phyloP scores from a whole-genome alignment of 2,888 invertebrate genomes.

The Melikaiella ostensackeni region DNA sequence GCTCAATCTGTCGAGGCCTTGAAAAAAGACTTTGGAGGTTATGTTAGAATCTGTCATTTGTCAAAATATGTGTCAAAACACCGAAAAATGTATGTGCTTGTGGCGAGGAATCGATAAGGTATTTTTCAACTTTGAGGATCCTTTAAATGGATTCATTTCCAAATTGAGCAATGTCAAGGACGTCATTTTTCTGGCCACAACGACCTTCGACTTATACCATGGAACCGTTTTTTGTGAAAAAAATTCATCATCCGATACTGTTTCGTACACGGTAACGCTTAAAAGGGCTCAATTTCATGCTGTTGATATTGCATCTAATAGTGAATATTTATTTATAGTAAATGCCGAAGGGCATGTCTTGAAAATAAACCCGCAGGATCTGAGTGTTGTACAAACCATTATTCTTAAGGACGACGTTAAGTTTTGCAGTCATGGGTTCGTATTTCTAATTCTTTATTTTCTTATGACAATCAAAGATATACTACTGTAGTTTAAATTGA shows the following conservation, averaged over 20 bases:
- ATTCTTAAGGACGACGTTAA: slow-evolving; percentile 82
- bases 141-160: slow-evolving; percentile 71
- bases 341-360: slow-evolving; percentile 82
- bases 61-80: slow-evolving; percentile 52
- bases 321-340: slow-evolving; percentile 81
- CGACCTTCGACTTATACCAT: slow-evolving; percentile 75
- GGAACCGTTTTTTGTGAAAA: slow-evolving; percentile 71
- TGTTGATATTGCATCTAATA: slow-evolving; percentile 82
- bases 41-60: slow-evolving; percentile 49
- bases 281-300: slow-evolving; percentile 80
- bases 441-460: slow-evolving; percentile 19
- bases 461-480: neutral
- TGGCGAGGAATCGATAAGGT: slow-evolving; percentile 72
- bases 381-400: slow-evolving; percentile 81
- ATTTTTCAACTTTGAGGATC: slow-evolving; percentile 65
- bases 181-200: slow-evolving; percentile 77
- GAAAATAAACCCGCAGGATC: slow-evolving; percentile 79
- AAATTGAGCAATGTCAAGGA: slow-evolving; percentile 77
- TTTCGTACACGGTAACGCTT: slow-evolving; percentile 73
- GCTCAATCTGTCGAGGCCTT: slow-evolving; percentile 33
- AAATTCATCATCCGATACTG: slow-evolving; percentile 68
- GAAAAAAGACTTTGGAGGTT: slow-evolving; percentile 32
- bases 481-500: too few species aligned
- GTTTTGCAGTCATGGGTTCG: slow-evolving; percentile 82
- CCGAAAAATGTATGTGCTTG: slow-evolving; percentile 69